Base-by-base conservation (phyloP, 1,140 invertebrate genomes). In the Chymomyza costata region DNA sequence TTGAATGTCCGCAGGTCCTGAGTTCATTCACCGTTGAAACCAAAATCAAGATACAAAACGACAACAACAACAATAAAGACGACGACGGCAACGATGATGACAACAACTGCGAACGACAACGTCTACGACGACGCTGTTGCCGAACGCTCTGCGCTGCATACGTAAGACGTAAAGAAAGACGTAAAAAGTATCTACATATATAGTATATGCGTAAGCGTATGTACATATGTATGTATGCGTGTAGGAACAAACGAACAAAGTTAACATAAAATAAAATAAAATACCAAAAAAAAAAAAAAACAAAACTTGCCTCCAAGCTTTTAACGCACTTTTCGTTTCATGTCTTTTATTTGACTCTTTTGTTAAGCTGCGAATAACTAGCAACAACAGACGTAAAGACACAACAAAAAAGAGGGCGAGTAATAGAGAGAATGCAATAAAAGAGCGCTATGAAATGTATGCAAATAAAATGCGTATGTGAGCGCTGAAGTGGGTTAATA, bases 21-120 rank as follows among this genome's bases (percentile, higher is more conserved):
- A 80, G 73, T 80, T 80, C 73, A 68, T 80, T 80, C 73, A 80
- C 73, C 73, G 68, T 73, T 80, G 73, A 78, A 78, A 78, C 73
- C 73, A 80, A 80, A 80, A 80, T 80, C 74, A 73, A 78, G 73
- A 78, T 73, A 78, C 67, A 70, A 65, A 68, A 71, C 51, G n/a
- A 15, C 11, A 38, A 38, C 35, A 8, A 8, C 21, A 37, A 30
- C 56, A 65, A 53, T 64, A 39, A 52, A 56, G 51, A 54, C 61
- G 17, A 17, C 43, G 38, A 7, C 11, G 55, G 45, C 64, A 61
- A 64, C 55, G 56, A 25, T 21, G 61, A 64, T 51, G 48, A 46
- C 38, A 31, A 49, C 28, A 49, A n/a, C n/a, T n/a, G 21, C 25
- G 18, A 44, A n/a, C 8, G 21, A 25, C 21, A 5, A 25, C 21